Base-by-base conservation (phyloP, 2,888 invertebrate species). In the Cabera pusaria region DNA sequence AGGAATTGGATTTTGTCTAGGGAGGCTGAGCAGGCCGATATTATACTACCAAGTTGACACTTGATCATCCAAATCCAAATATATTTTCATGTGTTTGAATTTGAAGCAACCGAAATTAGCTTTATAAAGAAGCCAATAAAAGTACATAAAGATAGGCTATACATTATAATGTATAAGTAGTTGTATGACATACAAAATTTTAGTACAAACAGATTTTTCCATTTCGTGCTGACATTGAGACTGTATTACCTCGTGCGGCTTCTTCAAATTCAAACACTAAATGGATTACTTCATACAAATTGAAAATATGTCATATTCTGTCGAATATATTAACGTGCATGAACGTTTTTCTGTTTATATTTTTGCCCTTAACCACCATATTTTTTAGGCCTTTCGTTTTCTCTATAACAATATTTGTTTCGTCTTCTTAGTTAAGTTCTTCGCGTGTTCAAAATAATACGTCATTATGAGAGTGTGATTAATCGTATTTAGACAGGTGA, bases 281-380 rank as follows among this genome's bases (percentile, higher is more conserved):
- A 66, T 56, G 53, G 62, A 67, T 72, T 69, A 64, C 26, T 35
- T 40, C 35, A 43, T 33, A 52, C 24, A 27, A 38, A 37, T 42
- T 49, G 22, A 25, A 45, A 42, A 29, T 34, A 27, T 39, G 24
- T 23, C 28, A 39, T 52, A 36, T 52, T 59, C 49, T 51, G 54
- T 49, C 49, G 56, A 53, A 42, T 51, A 42, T 44, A 48, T 51
- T 47, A 59, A 52, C 58, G 67, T 77, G 76, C 77, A 77, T 76
- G 79, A 67, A 64, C 72, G 74, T 73, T 71, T 60, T 64, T 64
- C 58, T 54, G 61, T 65, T 66, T 59, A 59, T 63, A 63, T 59
- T 62, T 68, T 59, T 68, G 77, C 73, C 74, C 76, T 59, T 79
- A 77, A 81, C 79, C 75, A 78, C 78, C 73, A 76, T 78, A 79